Conservation (phyloP, 2,113 vertebrate species). For the Psilopogon haemacephalus region DNA sequence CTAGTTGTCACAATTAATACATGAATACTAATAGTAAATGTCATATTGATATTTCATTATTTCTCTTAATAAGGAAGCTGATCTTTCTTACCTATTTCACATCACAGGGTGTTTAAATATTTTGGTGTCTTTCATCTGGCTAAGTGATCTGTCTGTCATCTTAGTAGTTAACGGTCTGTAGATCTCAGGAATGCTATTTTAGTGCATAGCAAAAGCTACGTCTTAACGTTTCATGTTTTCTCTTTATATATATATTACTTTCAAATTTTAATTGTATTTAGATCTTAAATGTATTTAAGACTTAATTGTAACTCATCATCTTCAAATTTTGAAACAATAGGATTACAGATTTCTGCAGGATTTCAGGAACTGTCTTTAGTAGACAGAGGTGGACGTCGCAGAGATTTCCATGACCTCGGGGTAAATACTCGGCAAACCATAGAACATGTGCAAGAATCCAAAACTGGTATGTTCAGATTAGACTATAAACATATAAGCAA, state of each 20-base stretch:
- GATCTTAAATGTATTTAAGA: not conserved
- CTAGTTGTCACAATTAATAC: not conserved
- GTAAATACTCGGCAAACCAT: conserved; percentile 86
- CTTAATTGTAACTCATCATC: not conserved
- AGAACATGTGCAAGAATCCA: conserved; percentile 89
- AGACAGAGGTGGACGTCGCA: conserved; percentile 86
- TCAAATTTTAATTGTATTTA: not conserved
- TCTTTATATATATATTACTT: not conserved
- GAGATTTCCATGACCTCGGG: conserved; percentile 86
- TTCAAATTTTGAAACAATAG: not conserved
- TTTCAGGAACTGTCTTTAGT: conserved; percentile 86
- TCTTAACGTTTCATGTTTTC: not conserved
- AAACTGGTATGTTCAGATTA: conserved; percentile 75
- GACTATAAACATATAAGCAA: not conserved
- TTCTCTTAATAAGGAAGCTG: not conserved
- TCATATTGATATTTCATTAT: not conserved
- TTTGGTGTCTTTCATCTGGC: not conserved
- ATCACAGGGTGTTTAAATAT: not conserved
- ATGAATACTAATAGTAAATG: not conserved
- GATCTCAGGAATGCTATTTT: not conserved
- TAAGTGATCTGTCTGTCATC: not conserved
- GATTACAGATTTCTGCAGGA: conserved; percentile 84
- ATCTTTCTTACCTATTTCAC: not conserved
- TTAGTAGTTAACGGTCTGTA: not conserved
- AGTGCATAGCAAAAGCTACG: not conserved